Conservation (phyloP, 1,140 invertebrate species). For the Nymphalis io region DNA sequence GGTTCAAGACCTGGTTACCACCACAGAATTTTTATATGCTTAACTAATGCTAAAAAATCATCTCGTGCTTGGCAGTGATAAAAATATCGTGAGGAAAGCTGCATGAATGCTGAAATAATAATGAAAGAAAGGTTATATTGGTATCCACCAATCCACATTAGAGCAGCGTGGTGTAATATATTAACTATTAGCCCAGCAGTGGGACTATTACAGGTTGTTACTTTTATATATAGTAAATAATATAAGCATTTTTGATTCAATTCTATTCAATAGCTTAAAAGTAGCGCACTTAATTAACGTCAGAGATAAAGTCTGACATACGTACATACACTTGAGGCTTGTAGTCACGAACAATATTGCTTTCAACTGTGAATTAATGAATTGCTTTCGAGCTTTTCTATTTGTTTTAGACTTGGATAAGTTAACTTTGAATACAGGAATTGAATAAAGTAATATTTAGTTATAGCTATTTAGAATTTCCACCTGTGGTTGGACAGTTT, state of each 20-base stretch:
- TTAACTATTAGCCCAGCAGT: too few relatives aligned
- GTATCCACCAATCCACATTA: too few relatives aligned
- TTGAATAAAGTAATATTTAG: background rate
- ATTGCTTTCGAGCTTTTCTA: background rate
- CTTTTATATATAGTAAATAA: background rate
- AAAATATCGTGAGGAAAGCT: too few relatives aligned
- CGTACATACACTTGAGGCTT: constrained; percentile 21
- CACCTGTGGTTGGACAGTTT: too few relatives aligned
- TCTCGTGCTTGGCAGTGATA: too few relatives aligned
- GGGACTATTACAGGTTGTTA: too few relatives aligned
- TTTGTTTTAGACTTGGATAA: background rate
- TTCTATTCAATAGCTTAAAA: constrained; percentile 3
- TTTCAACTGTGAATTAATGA: constrained; percentile 13
- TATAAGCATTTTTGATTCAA: background rate
- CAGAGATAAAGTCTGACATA: constrained; percentile 1
- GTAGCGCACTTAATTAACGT: constrained; percentile 12
- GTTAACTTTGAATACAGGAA: constrained; percentile 4
- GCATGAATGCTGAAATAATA: too few relatives aligned
- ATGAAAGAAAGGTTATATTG: too few relatives aligned
- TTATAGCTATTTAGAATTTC: background rate
- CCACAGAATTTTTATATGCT: too few relatives aligned
- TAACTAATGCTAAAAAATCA: too few relatives aligned
- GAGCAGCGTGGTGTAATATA: too few relatives aligned
- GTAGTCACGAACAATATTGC: constrained; percentile 23
- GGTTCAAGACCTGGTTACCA: too few relatives aligned